phyloP scores from a whole-genome alignment of 1,140 invertebrate species.

The Dinothrombium tinctorium region DNA sequence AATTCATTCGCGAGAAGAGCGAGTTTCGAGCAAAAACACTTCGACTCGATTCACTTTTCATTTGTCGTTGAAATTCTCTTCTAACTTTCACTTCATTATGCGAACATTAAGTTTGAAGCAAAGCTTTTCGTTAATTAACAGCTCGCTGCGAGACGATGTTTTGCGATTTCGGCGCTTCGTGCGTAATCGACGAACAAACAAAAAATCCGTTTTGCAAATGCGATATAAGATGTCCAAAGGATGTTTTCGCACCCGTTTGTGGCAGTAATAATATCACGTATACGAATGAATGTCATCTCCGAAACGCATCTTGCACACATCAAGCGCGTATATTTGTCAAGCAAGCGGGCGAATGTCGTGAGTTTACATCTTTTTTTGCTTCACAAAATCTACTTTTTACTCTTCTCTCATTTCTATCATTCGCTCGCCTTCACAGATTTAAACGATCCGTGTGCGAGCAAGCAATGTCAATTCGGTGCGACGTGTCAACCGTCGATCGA shows the following conservation, averaged over 20 bases:
- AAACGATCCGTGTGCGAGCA: conserved; percentile 42
- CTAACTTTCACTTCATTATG: no score
- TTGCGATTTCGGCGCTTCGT: neutral
- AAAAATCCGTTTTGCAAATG: conserved; percentile 1
- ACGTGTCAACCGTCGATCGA: conserved; percentile 45
- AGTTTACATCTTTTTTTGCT: neutral
- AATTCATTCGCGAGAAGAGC: no score
- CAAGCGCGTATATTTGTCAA: neutral
- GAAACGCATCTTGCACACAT: conserved; percentile 39
- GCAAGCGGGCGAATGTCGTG: neutral
- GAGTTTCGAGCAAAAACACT: no score
- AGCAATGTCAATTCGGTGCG: conserved; percentile 44
- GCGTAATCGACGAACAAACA: neutral
- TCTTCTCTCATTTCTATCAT: no score
- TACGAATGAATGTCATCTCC: conserved; percentile 51
- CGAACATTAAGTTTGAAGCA: no score
- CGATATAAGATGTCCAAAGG: neutral
- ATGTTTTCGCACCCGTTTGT: conserved; percentile 38
- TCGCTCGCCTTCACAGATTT: no score
- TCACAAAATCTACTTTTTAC: neutral
- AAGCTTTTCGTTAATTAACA: neutral
- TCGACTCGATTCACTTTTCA: no score
- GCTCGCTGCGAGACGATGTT: neutral
- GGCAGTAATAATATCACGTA: conserved; percentile 58
- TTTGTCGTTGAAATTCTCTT: no score